Conservation (phyloP, 64 coral and sea anemone genomes). For the Acropora yongei region DNA sequence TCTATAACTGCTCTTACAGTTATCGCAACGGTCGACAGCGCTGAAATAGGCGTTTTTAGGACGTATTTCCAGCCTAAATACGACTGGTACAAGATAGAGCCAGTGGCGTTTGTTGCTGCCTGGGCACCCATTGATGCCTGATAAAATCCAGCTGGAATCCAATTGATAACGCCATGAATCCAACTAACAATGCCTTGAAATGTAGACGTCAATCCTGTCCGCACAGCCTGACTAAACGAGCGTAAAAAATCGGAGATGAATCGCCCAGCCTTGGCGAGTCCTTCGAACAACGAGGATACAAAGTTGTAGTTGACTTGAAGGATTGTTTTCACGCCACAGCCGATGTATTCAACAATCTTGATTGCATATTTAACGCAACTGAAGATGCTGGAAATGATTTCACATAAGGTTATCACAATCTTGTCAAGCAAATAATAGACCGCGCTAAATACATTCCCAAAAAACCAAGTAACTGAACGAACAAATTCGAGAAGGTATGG, state of each 20-base stretch:
- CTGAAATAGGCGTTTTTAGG: constrained; percentile 48
- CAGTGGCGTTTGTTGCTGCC: constrained; percentile 43
- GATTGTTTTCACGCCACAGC: constrained; percentile 59
- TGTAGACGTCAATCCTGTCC: constrained; percentile 26
- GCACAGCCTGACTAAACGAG: constrained; percentile 24
- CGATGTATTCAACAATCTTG: constrained; percentile 68
- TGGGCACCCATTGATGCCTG: constrained; percentile 14
- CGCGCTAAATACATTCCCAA: constrained; percentile 28
- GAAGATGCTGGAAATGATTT: constrained; percentile 52
- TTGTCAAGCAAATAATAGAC: constrained; percentile 63
- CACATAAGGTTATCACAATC: constrained; percentile 27
- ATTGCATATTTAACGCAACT: constrained; percentile 40
- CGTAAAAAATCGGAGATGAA: constrained; percentile 13
- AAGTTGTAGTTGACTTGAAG: constrained; percentile 78
- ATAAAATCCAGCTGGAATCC: constrained; percentile 55
- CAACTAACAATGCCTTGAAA: constrained; percentile 39
- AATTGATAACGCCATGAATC: constrained; percentile 46
- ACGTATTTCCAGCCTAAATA: constrained; percentile 59
- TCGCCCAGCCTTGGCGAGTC: constrained; percentile 3
- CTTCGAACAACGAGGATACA: constrained; percentile 62
- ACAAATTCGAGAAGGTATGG: constrained; percentile 45
- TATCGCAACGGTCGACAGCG: constrained; percentile 37
- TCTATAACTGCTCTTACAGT: constrained; percentile 54
- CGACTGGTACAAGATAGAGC: constrained; percentile 58
- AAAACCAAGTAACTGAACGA: constrained; percentile 24